phyloP scores from a whole-genome alignment of 2,888 invertebrate genomes.

The Periphyllus acericola region DNA sequence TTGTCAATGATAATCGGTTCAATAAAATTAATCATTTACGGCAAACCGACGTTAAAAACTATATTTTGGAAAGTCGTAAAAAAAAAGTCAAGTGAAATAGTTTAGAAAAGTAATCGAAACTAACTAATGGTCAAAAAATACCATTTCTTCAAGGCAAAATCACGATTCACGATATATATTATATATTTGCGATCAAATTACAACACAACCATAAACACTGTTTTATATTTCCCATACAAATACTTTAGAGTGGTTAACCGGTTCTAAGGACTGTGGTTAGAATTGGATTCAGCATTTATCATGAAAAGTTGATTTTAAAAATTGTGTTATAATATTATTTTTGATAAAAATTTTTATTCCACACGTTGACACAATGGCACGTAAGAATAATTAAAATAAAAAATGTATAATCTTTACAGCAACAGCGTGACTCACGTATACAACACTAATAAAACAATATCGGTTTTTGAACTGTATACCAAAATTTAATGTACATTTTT shows the following conservation, averaged over 20 bases:
- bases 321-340: neutral
- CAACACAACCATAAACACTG: neutral
- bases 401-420: neutral
- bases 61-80: conserved; percentile 12
- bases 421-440: too few relatives aligned
- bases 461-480: too few relatives aligned
- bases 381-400: neutral
- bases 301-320: neutral
- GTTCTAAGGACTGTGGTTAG: neutral
- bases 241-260: conserved; percentile 2
- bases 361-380: neutral
- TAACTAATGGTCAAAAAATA: neutral
- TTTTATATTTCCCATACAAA: neutral
- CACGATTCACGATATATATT: conserved; percentile 19
- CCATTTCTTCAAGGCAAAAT: neutral
- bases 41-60: neutral
- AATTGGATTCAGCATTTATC: conserved; percentile 2
- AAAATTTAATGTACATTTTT: too few relatives aligned
- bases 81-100: neutral
- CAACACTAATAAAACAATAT: too few relatives aligned
- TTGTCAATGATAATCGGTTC: too few relatives aligned
- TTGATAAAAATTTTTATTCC: neutral
- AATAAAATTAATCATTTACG: neutral
- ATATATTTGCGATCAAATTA: neutral
- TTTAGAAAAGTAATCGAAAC: neutral